A percentile compares a stretch with the other conserved stretches of the same genome.
Conservation (phyloP, 2,888 invertebrate species). For the Tachina lurida region DNA sequence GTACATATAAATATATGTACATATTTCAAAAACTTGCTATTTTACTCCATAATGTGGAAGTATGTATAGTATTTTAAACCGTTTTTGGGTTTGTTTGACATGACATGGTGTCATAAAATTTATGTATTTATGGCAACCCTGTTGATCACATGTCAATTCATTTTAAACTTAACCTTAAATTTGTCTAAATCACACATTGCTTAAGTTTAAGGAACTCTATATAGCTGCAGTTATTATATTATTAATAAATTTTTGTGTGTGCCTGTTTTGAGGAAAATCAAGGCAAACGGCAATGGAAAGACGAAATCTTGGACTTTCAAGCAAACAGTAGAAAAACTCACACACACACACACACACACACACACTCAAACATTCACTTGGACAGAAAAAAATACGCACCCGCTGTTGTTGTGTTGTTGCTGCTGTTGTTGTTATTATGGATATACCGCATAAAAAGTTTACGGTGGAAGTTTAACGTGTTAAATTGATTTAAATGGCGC, state of each 20-base stretch:
- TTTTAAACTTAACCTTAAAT: conserved; percentile 70
- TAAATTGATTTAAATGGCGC: conserved; percentile 83
- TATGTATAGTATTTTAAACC: conserved; percentile 9
- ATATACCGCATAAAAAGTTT: conserved; percentile 63
- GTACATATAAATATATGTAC: background rate
- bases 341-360: background rate
- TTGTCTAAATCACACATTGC: conserved; percentile 67
- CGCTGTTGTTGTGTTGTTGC: conserved; percentile 53
- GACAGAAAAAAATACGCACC: conserved; percentile 52
- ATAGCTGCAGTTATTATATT: conserved; percentile 79
- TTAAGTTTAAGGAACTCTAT: conserved; percentile 27
- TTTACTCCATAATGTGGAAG: background rate
- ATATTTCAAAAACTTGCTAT: background rate
- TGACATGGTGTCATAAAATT: conserved; percentile 33
- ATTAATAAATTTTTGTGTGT: conserved; percentile 78
- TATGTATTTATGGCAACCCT: conserved; percentile 63
- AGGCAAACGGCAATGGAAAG: conserved; percentile 70
- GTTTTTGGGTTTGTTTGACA: conserved; percentile 19
- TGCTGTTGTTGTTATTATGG: conserved; percentile 56
- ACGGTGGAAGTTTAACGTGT: conserved; percentile 79
- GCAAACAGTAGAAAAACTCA: conserved; percentile 36
- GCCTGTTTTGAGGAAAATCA: background rate
- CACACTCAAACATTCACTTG: background rate
- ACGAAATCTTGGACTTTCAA: conserved; percentile 42
- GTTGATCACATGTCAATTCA: conserved; percentile 61